Conservation (phyloP, 2,888 invertebrate species). For the Sepiola atlantica region DNA sequence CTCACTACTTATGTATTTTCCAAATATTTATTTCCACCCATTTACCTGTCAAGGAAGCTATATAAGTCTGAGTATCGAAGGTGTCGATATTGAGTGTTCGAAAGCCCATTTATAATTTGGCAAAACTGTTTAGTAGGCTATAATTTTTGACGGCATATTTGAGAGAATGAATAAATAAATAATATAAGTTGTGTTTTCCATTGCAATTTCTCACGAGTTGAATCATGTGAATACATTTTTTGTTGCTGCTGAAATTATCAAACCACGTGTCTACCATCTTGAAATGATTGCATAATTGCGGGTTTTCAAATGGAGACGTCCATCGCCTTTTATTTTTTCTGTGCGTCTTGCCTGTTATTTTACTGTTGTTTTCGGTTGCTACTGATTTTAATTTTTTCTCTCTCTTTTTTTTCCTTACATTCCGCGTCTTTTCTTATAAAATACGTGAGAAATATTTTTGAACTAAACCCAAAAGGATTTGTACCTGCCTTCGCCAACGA, state of each 20-base stretch:
- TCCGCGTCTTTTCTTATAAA: too few relatives aligned
- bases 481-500: background rate
- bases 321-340: too few relatives aligned
- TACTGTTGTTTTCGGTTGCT: too few relatives aligned
- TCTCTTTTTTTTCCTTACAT: too few relatives aligned
- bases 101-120: background rate
- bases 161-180: background rate
- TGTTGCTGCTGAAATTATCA: background rate
- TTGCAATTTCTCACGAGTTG: background rate
- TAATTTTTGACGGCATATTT: background rate
- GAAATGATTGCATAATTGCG: background rate
- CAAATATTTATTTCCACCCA: too few relatives aligned
- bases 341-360: too few relatives aligned
- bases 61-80: too few relatives aligned
- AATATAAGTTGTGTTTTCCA: background rate
- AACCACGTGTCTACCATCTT: background rate
- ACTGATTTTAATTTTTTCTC: too few relatives aligned
- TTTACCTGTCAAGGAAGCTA: too few relatives aligned
- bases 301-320: background rate
- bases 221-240: background rate
- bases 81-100: too few relatives aligned
- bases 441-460: too few relatives aligned
- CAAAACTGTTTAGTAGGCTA: background rate
- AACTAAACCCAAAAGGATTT: background rate
- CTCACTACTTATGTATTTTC: too few relatives aligned